Evolutionary conservation across 2,113 vertebrate genomes (phyloP).

Genomic region (Xiphophorus couchianus): DNA sequence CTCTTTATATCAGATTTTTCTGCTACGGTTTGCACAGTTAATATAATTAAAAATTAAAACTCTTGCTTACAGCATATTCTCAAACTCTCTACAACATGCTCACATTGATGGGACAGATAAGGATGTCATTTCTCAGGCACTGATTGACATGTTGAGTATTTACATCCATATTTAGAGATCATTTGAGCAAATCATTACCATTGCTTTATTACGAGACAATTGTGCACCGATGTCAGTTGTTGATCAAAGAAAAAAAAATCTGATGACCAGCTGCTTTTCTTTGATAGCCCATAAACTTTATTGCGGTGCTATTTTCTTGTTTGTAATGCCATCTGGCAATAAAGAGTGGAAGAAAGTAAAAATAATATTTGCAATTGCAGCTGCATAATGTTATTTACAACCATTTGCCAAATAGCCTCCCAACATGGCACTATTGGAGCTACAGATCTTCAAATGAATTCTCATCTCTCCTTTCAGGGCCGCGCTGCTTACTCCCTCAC

Average conservation of each 20-base stretch:
- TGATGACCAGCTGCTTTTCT: constrained; percentile 23
- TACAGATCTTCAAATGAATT: constrained; percentile 57
- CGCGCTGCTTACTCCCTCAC: constrained; percentile 44
- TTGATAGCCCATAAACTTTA: constrained; percentile 33
- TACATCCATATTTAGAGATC: neutral
- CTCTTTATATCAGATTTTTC: constrained; percentile 62
- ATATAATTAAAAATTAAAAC: constrained; percentile 66
- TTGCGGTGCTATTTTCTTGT: constrained; percentile 11
- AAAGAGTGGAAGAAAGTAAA: constrained; percentile 30
- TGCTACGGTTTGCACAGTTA: constrained; percentile 61
- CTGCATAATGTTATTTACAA: constrained; percentile 43
- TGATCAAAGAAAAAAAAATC: constrained; percentile 11
- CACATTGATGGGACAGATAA: constrained; percentile 18
- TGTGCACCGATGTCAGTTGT: constrained; percentile 23
- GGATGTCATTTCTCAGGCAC: constrained; percentile 23
- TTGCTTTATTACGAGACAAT: constrained; percentile 3
- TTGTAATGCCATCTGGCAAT: constrained; percentile 21
- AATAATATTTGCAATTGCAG: constrained; percentile 36
- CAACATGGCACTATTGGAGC: constrained; percentile 42
- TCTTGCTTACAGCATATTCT: constrained; percentile 48
- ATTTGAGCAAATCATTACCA: constrained; percentile 6
- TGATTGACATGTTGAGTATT: constrained; percentile 31
- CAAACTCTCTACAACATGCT: neutral
- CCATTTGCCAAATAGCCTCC: constrained; percentile 51
- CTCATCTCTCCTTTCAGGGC: constrained; percentile 48